Base-by-base conservation (phyloP, 1,140 invertebrate genomes). In the Tetramorium simillimum region DNA sequence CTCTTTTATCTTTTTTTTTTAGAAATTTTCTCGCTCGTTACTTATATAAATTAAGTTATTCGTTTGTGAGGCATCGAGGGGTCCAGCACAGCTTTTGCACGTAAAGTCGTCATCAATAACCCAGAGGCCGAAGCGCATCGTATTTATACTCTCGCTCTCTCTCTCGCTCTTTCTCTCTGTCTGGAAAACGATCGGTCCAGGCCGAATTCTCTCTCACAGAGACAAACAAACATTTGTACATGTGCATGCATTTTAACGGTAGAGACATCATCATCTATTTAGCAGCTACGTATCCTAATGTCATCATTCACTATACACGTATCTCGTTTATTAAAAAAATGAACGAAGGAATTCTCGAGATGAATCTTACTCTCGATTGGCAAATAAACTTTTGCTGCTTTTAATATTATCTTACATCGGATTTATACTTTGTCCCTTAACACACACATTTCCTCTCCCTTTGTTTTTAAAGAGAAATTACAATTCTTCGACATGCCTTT, bases 31-130 rank as follows among this genome's bases (percentile, higher is more conserved):
- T 86, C 53, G 46, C 65, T 85, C 67, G 16, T 33, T 73, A 73
- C 80, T 88, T 85, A 81, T 65, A 90, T 14, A 63, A 88, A 90
- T 90, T 87, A 81, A 72, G 70, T 89, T 86, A 89, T 53, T 24
- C 72, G 14, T 73, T 72, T 33, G 62, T 43, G 62, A 81, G 63
- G 58, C 53, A 89, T 85, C 51, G 80, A 84, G 51, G 46, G 80
- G 67, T 89, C 51, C 60, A 86, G 65, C 40, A 81, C 63, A 81
- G 46, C 63, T 81, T 73, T 65, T 84, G 51, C 53, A 80, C 37
- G 46, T 46, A 40, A 89, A 80, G 28, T 80, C 77, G n/a, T 78
- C 58, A 80, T 89, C 58, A 77, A 67, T 85, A 89, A 87, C 58
- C 85, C 88, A 89, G 81, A 89, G 77, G 24, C 82, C 65, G 65